Evolutionary conservation across 2,797 vertebrate species (phyloP), one percentile per base, ranked within the genome.

Genomic region (Siniperca scherzeri): DNA sequence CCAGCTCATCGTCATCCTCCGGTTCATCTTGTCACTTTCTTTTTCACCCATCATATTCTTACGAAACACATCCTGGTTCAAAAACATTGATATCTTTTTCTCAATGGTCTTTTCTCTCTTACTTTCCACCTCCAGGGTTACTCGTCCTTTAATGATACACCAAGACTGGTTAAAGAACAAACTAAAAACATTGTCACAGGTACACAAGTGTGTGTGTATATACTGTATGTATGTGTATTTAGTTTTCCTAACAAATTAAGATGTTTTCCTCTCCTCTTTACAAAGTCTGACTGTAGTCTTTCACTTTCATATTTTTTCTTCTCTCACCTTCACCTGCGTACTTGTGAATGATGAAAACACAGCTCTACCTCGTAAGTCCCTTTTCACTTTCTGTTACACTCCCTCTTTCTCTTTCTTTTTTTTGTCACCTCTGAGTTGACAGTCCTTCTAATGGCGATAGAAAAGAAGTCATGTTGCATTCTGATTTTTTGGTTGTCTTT

Each of bases 111-210:
- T 77, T 57, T 70, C 17, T 88, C 13, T 81, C 52, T 80, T 65
- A 86, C 22, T 71, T 33, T 70, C 38, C 59, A 19, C 69, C 70
- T 88, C 56, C 90, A 99, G 98, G 97, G 97, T 68, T 97, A 98
- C 90, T 89, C 93, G 27, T 95, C 97, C 55, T 97, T 99, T 90
- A 97, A 98, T 57, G 94, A 97, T 85, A 98, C 98, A 59, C 97
- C 97, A 42, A 93, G 90, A 84, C 87, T 96, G 87, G 96, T 99
- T 36, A 92, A 96, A 78, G 96, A 96, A 64, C 97, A 99, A 92
- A 98, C 97, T 5, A 94, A 68, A 86, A 93, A 94, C 40, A 87
- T 97, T 75, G 82, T 97, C 42, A 70, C 95, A 92, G 97, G 98
- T 99, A 90, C 93, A 88, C 0, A 60, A 40, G 1, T 19, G 36